A percentile compares a stretch with the other conserved stretches of the same genome.
Evolutionary conservation across 2,797 vertebrate genomes (phyloP).

Genomic region (Cygnus olor): DNA sequence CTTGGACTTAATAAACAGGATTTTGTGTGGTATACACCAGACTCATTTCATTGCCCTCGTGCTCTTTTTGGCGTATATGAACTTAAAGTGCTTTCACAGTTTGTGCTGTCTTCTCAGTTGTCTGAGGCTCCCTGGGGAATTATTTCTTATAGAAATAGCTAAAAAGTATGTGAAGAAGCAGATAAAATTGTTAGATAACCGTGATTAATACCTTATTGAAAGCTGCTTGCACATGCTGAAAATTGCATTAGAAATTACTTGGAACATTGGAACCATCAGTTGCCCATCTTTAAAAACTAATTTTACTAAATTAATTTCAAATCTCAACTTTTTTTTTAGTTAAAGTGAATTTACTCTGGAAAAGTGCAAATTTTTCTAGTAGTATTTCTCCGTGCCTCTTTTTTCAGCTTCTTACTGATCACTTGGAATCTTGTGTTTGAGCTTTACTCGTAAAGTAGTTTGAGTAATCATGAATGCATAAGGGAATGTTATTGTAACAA

Average conservation of each 20-base stretch:
- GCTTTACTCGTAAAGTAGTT: neutral
- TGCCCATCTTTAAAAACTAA: neutral
- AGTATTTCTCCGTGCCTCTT: neutral
- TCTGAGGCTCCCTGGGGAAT: neutral
- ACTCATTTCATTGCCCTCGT: neutral
- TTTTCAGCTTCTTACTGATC: neutral
- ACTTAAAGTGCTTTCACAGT: neutral
- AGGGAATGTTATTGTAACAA: neutral
- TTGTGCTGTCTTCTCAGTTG: neutral
- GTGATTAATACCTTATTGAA: neutral
- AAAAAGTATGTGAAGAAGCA: neutral
- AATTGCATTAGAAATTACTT: neutral
- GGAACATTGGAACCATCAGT: neutral
- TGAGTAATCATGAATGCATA: neutral
- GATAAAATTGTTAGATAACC: neutral
- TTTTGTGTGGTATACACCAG: neutral
- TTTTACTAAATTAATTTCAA: neutral
- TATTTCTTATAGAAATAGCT: neutral
- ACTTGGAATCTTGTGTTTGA: neutral
- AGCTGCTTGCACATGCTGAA: neutral
- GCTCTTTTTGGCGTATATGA: neutral
- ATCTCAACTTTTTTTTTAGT: neutral
- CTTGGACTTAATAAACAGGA: neutral
- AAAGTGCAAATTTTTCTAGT: neutral
- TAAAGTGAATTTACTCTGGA: neutral